Evolutionary conservation across 2,888 invertebrate species (phyloP).

Genomic region (Bedellia somnulentella): DNA sequence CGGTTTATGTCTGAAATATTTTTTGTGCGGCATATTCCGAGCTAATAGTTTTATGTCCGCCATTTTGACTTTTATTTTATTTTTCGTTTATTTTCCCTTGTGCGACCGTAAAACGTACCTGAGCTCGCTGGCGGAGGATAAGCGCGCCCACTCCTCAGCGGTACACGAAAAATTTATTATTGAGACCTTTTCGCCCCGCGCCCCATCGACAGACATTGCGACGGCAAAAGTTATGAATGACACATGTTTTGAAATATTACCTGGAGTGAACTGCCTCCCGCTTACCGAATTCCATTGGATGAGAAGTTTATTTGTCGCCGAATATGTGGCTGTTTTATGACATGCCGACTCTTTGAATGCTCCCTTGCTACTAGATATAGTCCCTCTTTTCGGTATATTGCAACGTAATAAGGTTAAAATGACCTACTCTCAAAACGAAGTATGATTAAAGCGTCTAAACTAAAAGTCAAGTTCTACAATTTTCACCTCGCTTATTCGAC

Average conservation of each 20-base stretch:
- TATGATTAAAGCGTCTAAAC: slow-evolving; percentile 34
- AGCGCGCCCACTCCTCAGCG: slow-evolving; percentile 23
- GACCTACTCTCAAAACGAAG: slow-evolving; percentile 33
- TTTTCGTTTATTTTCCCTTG: slow-evolving; percentile 60
- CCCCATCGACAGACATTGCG: slow-evolving; percentile 61
- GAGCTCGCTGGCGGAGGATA: slow-evolving; percentile 51
- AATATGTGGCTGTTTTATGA: slow-evolving; percentile 59
- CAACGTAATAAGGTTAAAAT: slow-evolving; percentile 39
- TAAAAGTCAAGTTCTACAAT: too few species aligned
- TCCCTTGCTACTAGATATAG: slow-evolving; percentile 48
- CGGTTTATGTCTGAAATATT: slow-evolving; percentile 29
- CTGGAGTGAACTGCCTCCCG: slow-evolving; percentile 50
- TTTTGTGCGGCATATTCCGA: slow-evolving; percentile 35
- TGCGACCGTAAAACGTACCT: slow-evolving; percentile 59
- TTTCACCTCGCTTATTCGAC: too few species aligned
- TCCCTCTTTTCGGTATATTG: slow-evolving; percentile 36
- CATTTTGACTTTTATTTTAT: slow-evolving; percentile 61
- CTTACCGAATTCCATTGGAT: slow-evolving; percentile 50
- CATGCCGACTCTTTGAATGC: slow-evolving; percentile 49
- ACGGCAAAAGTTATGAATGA: slow-evolving; percentile 61
- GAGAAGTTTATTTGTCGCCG: slow-evolving; percentile 60
- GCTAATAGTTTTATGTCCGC: slow-evolving; percentile 56
- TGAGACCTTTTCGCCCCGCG: slow-evolving; percentile 54
- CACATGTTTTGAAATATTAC: slow-evolving; percentile 63
- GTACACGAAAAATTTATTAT: slow-evolving; percentile 60